Evolutionary conservation across 2,888 invertebrate species (phyloP), one percentile per base, ranked within the genome.

Genomic region (Agrotis puta): DNA sequence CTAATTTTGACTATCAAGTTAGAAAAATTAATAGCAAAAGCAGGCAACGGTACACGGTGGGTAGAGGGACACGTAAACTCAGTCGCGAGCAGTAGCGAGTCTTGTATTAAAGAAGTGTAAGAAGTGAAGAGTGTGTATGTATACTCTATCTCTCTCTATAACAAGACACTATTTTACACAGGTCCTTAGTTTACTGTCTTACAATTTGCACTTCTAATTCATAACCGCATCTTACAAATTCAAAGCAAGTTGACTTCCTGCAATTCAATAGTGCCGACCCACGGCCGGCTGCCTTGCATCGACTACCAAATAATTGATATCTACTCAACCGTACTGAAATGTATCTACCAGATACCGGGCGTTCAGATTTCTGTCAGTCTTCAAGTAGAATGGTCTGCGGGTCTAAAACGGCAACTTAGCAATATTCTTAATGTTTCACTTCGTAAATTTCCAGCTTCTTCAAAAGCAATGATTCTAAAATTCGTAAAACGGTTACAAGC

Each of bases 301-400:
- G 86, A 85, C 81, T 85, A 66, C 81, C 85, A 88, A 90, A 91
- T 92, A 91, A 92, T 91, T 91, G 89, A 91, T 91, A 88, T 87
- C 87, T 86, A 87, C 88, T 88, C 86, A 84, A 84, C 80, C 84
- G 86, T 75, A 85, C 77, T 68, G 86, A 88, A 88, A 88, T 86
- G 83, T 85, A 79, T 79, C 72, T 77, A 77, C 59, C 66, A 79
- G 83, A 81, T 84, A 74, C 74, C 76, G 64, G 76, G 53, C 70
- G 68, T 50, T 70, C 74, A 69, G 72, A 70, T 79, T 57, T 75
- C 70, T 77, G 72, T 61, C 74, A 70, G 79, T 77, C 64, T 74
- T 77, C 74, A 74, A 69, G 59, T 75, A 67, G 67, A 67, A 74
- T 54, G 51, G 67, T 75, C 70, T 73, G 64, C 63, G n/a, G 68